Evolutionary conservation across 2,888 invertebrate species (phyloP).

Genomic region (Drosophila cracens): DNA sequence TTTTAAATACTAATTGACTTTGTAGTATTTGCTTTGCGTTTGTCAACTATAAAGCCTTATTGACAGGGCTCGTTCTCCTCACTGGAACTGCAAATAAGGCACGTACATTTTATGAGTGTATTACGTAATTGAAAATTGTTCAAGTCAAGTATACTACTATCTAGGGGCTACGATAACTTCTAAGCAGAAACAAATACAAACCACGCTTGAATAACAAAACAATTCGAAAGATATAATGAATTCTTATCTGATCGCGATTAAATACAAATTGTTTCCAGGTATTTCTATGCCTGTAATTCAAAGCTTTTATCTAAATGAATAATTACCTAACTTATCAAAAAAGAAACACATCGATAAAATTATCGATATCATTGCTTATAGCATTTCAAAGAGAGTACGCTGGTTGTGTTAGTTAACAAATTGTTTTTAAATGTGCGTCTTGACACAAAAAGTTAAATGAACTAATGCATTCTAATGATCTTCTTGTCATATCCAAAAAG

Average conservation of each 20-base stretch:
- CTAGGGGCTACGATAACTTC: background rate
- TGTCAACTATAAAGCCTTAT: background rate
- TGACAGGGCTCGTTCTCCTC: background rate
- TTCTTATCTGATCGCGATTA: background rate
- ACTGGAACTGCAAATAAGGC: background rate
- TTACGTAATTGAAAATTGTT: background rate
- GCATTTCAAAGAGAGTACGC: background rate
- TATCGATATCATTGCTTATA: background rate
- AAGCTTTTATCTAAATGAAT: background rate
- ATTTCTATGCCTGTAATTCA: background rate
- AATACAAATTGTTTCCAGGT: background rate
- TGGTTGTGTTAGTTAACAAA: background rate
- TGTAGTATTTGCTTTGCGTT: background rate
- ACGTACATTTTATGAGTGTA: background rate
- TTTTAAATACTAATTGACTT: background rate
- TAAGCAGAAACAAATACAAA: background rate
- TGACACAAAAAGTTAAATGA: background rate
- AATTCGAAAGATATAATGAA: background rate
- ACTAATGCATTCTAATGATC: background rate
- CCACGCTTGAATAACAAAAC: background rate
- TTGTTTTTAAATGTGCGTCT: background rate
- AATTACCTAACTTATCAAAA: too few species aligned
- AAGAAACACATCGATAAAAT: background rate
- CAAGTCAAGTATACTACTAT: background rate
- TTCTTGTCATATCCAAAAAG: background rate